Conservation (phyloP, 2,113 vertebrate species). For the Chascanopsetta lugubris region DNA sequence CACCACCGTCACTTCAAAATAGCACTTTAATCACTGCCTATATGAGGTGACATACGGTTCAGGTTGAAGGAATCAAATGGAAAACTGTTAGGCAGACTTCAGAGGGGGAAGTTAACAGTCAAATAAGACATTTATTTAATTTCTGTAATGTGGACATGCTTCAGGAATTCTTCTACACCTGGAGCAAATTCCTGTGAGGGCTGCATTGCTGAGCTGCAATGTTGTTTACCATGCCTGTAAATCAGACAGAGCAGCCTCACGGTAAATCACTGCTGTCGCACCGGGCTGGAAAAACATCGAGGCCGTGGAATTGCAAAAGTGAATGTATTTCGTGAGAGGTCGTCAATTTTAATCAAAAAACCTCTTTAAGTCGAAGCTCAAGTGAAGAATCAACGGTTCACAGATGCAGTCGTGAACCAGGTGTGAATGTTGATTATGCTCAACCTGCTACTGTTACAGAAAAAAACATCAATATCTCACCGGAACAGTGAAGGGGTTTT, state of each 20-base stretch:
- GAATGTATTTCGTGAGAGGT: constrained; percentile 28
- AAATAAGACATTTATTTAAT: background rate
- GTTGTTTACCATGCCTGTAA: constrained; percentile 26
- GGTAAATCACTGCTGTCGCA: constrained; percentile 28
- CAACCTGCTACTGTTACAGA: background rate
- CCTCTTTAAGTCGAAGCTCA: background rate
- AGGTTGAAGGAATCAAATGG: background rate
- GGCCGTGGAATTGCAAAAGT: constrained; percentile 25
- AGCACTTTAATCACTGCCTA: background rate
- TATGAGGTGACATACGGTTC: background rate
- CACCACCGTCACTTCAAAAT: background rate
- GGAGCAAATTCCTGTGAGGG: background rate
- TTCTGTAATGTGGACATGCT: background rate
- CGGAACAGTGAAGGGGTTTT: too few species aligned
- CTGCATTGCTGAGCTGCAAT: constrained; percentile 6
- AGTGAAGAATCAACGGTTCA: background rate
- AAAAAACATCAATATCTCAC: background rate
- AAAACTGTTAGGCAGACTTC: background rate
- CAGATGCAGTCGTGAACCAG: background rate
- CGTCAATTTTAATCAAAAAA: constrained; percentile 17
- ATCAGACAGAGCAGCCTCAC: constrained; percentile 8
- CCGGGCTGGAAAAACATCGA: constrained; percentile 18
- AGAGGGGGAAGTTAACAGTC: background rate
- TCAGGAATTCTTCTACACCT: constrained; percentile 4
- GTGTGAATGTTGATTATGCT: background rate